Base-by-base conservation (phyloP, 2,888 invertebrate species). In the Lycocerus yunnanus region DNA sequence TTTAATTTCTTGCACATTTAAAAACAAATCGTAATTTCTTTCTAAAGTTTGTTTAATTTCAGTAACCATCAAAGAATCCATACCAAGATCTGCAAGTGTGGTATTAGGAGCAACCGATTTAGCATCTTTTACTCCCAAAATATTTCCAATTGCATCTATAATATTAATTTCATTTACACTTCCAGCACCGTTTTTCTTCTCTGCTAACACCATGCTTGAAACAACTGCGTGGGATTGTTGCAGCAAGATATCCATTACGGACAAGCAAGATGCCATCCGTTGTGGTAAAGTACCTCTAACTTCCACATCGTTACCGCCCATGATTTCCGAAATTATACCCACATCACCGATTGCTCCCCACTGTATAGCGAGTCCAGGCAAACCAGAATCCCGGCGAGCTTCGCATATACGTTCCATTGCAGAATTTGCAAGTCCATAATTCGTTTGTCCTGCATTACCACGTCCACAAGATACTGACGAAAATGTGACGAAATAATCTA, bases 311-410 rank as follows among this genome's bases (percentile, higher is more conserved):
- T 97, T 97, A 80, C 91, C 93, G 65, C 96, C 95, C 92, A 97
- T 94, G 66, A 93, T 94, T 83, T 97, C 97, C 83, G 95, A 88
- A 75, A 99, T 92, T 72, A 99, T 90, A 70, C 99, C 99, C 60
- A 98, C 98, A 86, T 99, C 99, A 73, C 98, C 99, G 83, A 99
- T 95, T 75, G 98, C 98, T 80, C 99, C 99, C 99, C 99, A 99
- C 88, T 99, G 99, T 82, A 99, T 95, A 61, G 98, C 97, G 68
- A 85, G 83, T 60, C 91, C 98, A 20, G 97, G 97, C 80, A 97
- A 90, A 65, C 97, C 97, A 83, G 92, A 93, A 59, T 89, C 90
- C 87, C 93, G 94, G 72, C 97, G 92, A 75, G 90, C 91, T 89
- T 97, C 98, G 86, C 95, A 95, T 78, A 98, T 92, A 77, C 99